These are phyloP conservation scores for Fringilla coelebs DNA, from an alignment of 2,797 vertebrate species.

Conservation along the genomic window DNA sequence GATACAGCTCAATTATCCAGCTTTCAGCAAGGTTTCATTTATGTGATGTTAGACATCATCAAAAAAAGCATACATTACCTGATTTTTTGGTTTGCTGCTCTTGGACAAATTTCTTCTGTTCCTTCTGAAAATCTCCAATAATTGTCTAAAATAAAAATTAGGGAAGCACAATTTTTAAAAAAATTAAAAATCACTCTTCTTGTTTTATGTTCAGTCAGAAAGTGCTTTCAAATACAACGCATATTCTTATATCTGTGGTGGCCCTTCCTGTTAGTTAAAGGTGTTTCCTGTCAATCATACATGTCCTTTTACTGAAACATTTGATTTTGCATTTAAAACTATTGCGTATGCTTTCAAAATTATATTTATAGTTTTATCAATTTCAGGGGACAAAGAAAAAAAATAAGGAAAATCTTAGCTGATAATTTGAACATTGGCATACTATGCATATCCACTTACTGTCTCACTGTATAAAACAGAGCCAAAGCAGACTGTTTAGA, in stretches of 20 bases:
- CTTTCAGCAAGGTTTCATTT: background rate
- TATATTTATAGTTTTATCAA: background rate
- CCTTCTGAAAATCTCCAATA: slow-evolving; percentile 96
- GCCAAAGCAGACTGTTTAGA: background rate
- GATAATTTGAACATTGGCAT: background rate
- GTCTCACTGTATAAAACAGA: background rate
- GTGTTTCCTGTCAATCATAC: background rate
- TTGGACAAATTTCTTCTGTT: slow-evolving; percentile 95
- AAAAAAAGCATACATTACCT: slow-evolving; percentile 73
- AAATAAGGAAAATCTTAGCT: background rate
- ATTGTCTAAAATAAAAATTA: slow-evolving; percentile 84
- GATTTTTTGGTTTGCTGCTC: slow-evolving; percentile 91
- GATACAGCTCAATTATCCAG: background rate
- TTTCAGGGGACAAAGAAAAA: background rate
- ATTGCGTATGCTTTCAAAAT: background rate
- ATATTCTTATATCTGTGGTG: background rate
- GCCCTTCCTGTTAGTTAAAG: background rate
- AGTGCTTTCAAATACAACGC: background rate
- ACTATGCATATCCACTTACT: background rate
- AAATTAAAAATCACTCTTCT: background rate
- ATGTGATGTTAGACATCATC: background rate
- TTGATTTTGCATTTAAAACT: background rate
- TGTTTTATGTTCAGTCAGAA: background rate
- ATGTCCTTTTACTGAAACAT: background rate
- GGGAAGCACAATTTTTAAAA: background rate